phyloP scores from a whole-genome alignment of 2,113 vertebrate genomes.

The Electrona antarctica region DNA sequence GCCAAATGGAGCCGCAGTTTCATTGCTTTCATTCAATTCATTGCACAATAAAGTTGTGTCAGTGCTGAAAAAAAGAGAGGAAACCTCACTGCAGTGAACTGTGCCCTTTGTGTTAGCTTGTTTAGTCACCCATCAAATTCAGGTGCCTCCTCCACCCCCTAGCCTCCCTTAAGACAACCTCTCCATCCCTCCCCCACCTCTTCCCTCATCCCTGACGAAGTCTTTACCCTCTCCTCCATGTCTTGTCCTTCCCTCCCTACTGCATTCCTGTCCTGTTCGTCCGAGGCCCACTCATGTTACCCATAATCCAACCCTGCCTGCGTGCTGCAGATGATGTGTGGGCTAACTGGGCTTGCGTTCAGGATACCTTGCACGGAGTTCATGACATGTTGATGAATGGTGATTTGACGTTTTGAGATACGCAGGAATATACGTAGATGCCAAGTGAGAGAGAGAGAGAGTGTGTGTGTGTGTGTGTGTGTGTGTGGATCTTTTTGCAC shows the following conservation, averaged over 20 bases:
- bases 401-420: slow-evolving; percentile 69
- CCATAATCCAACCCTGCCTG: slow-evolving; percentile 55
- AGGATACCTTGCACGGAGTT: slow-evolving; percentile 29
- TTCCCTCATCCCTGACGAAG: slow-evolving; percentile 68
- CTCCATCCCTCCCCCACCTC: slow-evolving; percentile 31
- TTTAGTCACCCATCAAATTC: slow-evolving; percentile 56
- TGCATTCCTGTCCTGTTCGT: slow-evolving; percentile 67
- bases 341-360: slow-evolving; percentile 48
- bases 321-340: slow-evolving; percentile 53
- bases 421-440: slow-evolving; percentile 44
- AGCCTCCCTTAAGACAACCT: slow-evolving; percentile 41
- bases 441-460: slow-evolving; percentile 38
- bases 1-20: neutral
- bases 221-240: slow-evolving; percentile 51
- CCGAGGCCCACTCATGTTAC: slow-evolving; percentile 56
- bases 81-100: slow-evolving; percentile 18
- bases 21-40: slow-evolving; percentile 20
- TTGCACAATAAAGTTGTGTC: neutral
- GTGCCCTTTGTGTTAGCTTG: slow-evolving; percentile 53
- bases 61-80: neutral
- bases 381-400: slow-evolving; percentile 53
- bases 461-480: slow-evolving; percentile 4
- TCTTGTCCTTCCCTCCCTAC: slow-evolving; percentile 35
- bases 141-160: slow-evolving; percentile 19
- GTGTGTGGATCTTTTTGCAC: slow-evolving; percentile 23